These are phyloP conservation scores for Phaethon lepturus DNA, from an alignment of 2,113 vertebrate species.

Conservation along the genomic window DNA sequence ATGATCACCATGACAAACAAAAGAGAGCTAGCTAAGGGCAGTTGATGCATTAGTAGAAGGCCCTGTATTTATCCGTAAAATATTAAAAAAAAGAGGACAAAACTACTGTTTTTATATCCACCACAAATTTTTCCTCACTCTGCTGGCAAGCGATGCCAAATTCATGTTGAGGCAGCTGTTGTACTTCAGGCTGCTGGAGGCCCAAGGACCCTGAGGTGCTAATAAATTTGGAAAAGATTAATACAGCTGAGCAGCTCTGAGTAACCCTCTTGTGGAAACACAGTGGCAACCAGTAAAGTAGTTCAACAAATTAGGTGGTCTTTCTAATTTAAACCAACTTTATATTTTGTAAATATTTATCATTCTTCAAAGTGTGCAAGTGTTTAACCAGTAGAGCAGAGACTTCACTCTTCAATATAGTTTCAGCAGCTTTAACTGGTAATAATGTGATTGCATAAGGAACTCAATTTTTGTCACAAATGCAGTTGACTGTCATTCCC, in stretches of 20 bases:
- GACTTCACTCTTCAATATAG: neutral
- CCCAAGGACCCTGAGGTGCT: neutral
- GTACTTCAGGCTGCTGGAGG: conserved; percentile 27
- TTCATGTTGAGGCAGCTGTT: conserved; percentile 33
- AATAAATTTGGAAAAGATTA: conserved; percentile 46
- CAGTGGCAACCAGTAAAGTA: neutral
- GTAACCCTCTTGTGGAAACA: conserved; percentile 38
- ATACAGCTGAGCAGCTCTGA: conserved; percentile 23
- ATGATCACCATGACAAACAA: neutral
- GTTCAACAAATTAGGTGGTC: conserved; percentile 39
- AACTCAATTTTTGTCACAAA: neutral
- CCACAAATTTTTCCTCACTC: neutral
- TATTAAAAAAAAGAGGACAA: neutral
- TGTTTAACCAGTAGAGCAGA: neutral
- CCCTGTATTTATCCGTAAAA: neutral
- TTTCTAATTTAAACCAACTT: neutral
- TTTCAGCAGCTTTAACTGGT: neutral
- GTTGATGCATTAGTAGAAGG: neutral
- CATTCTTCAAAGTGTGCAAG: neutral
- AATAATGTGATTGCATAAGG: neutral
- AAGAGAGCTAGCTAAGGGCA: neutral
- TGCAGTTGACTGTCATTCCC: neutral
- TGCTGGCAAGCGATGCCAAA: conserved; percentile 16
- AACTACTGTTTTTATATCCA: neutral
- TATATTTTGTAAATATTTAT: neutral